phyloP scores from a whole-genome alignment of 2,888 invertebrate genomes.

The Caenorhabditis virilis region DNA sequence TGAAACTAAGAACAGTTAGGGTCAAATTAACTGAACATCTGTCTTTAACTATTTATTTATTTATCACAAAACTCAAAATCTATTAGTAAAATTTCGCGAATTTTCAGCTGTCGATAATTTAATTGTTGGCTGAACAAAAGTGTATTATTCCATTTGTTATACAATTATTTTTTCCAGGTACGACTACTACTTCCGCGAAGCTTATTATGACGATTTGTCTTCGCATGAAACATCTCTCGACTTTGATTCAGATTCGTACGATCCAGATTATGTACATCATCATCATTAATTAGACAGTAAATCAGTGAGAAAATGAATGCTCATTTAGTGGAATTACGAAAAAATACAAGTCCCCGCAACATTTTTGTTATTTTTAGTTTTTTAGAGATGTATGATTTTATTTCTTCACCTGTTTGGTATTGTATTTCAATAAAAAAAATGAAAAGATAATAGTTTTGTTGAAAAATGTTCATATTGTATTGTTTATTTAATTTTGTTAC shows the following conservation, averaged over 20 bases:
- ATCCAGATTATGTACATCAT: conserved; percentile 63
- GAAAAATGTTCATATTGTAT: too few species aligned
- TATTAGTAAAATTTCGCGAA: too few species aligned
- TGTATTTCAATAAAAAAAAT: background rate
- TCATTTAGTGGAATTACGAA: background rate
- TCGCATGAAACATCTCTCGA: conserved; percentile 59
- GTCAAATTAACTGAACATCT: too few species aligned
- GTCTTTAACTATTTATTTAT: too few species aligned
- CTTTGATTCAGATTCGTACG: conserved; percentile 55
- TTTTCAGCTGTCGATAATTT: too few species aligned
- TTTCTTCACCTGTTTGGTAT: background rate
- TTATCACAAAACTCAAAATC: too few species aligned
- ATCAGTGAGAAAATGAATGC: too few species aligned
- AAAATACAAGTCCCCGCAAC: background rate
- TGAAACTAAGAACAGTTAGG: too few species aligned
- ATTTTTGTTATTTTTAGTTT: too few species aligned
- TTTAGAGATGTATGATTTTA: background rate
- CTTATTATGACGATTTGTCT: conserved; percentile 55
- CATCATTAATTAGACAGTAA: conserved; percentile 43
- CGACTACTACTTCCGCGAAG: conserved; percentile 61
- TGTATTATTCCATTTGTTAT: too few species aligned
- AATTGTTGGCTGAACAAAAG: too few species aligned
- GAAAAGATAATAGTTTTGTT: background rate
- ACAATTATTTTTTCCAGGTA: conserved; percentile 44
- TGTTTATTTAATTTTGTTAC: too few species aligned